Evolutionary conservation across 2,888 invertebrate genomes (phyloP).

Genomic region (Phyto melanocephala): DNA sequence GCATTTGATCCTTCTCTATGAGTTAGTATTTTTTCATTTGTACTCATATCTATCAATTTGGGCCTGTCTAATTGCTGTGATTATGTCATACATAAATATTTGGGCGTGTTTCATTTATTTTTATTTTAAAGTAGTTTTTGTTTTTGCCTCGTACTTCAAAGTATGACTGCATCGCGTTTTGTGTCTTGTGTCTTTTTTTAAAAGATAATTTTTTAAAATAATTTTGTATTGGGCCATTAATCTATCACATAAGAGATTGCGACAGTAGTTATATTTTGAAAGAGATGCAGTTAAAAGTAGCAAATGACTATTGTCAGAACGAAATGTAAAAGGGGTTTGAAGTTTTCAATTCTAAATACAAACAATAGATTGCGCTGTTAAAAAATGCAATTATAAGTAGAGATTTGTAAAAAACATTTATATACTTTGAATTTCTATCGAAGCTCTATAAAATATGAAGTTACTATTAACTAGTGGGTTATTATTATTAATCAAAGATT

Average conservation of each 20-base stretch:
- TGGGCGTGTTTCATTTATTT: constrained; percentile 56
- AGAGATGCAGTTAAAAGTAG: background rate
- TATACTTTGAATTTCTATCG: too few relatives aligned
- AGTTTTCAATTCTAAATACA: too few relatives aligned
- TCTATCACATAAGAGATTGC: constrained; percentile 6
- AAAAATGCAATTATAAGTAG: too few relatives aligned
- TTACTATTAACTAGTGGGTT: too few relatives aligned
- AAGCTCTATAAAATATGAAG: too few relatives aligned
- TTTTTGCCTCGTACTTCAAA: background rate
- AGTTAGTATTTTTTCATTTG: constrained; percentile 4
- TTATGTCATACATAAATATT: constrained; percentile 57
- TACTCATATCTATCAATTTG: constrained; percentile 8
- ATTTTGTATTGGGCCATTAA: constrained; percentile 16
- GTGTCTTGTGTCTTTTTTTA: background rate
- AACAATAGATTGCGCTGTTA: too few relatives aligned
- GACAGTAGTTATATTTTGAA: background rate
- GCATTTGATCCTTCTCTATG: constrained; percentile 49
- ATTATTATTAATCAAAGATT: too few relatives aligned
- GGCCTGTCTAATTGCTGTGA: constrained; percentile 52
- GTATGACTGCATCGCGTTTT: background rate
- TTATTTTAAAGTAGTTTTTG: constrained; percentile 32
- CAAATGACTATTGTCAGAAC: background rate
- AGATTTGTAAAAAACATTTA: too few relatives aligned
- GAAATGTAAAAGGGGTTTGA: background rate
- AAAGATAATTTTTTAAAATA: background rate